Evolutionary conservation across 2,797 vertebrate genomes (phyloP), one percentile per base, ranked within the genome.

Genomic region (Characodon lateralis): DNA sequence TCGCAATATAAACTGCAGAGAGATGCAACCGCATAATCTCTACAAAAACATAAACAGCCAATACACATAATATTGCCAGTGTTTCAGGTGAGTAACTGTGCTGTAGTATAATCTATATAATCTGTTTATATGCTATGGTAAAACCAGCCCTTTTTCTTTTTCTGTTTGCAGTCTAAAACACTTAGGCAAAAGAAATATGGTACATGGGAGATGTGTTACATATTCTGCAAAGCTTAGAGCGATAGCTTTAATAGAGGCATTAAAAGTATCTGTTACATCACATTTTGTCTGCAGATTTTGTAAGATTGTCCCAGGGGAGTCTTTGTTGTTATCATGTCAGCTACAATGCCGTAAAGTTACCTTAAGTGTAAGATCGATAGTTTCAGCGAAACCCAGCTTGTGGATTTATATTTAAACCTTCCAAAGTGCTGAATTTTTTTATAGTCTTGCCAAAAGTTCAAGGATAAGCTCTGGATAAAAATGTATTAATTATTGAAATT

Each of bases 401-500:
- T 35, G 24, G 50, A 73, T 80, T 72, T 68, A 81, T 56, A 58
- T 48, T 68, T 61, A 22, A 51, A 59, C 46, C 26, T 24, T 61
- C 53, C 61, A 78, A 63, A 41, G 43, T 46, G 26, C 14, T 70
- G 24, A 8, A 73, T 79, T 76, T 73, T 73, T 22, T 63, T 74
- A 13, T 14, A 46, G 31, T 18, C 2, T 78, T 48, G 72, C 83
- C 59, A 83, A 82, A 89, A 68, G 84, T 88, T 89, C 85, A 93
- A 89, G 83, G 83, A 79, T 55, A 78, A 50, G 48, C 28, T 76
- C 56, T 41, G 71, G 55, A 88, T 50, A 85, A 87, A 77, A 85
- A 72, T 0, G 26, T 58, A 78, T 84, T 84, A 90, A 90, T 89
- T 85, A 91, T 93, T 92, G 70, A 90, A 88, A 82, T 84, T 26